These are phyloP conservation scores for Dusona sp. DNA, from an alignment of 2,888 invertebrate genomes.

Conservation along the genomic window DNA sequence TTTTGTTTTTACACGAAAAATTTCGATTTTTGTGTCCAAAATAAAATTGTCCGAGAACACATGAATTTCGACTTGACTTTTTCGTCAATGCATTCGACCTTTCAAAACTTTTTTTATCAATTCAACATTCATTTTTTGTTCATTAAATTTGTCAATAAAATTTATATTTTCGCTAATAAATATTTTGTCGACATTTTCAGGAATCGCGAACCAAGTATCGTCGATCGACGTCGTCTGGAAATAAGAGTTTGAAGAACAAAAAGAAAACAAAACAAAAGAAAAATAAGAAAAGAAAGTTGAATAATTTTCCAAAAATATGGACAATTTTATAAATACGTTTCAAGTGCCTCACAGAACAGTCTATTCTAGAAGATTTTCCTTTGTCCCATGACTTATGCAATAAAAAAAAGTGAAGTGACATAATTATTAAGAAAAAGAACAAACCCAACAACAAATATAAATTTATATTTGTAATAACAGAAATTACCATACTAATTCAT, in stretches of 20 bases:
- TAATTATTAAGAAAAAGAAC: neutral
- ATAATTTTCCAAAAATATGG: neutral
- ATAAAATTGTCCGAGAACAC: neutral
- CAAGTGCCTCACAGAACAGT: conserved; percentile 18
- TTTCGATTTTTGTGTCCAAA: neutral
- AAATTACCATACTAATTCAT: neutral
- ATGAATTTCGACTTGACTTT: neutral
- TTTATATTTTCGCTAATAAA: neutral
- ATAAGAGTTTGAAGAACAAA: conserved; percentile 24
- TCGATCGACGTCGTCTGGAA: conserved; percentile 85
- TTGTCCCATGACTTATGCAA: conserved; percentile 22
- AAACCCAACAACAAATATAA: neutral
- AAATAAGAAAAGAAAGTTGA: neutral
- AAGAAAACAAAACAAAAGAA: neutral
- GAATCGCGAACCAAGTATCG: conserved; percentile 90
- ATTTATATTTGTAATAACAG: conserved; percentile 14
- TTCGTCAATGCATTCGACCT: too few species aligned
- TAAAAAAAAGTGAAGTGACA: conserved; percentile 6
- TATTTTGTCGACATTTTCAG: conserved; percentile 75
- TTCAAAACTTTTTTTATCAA: neutral
- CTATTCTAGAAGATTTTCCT: neutral
- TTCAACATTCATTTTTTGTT: too few species aligned
- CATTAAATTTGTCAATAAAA: too few species aligned
- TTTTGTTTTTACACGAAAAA: neutral
- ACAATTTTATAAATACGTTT: conserved; percentile 18